Evolutionary conservation across 2,797 vertebrate species (phyloP).

Genomic region (Calcarius lapponicus): DNA sequence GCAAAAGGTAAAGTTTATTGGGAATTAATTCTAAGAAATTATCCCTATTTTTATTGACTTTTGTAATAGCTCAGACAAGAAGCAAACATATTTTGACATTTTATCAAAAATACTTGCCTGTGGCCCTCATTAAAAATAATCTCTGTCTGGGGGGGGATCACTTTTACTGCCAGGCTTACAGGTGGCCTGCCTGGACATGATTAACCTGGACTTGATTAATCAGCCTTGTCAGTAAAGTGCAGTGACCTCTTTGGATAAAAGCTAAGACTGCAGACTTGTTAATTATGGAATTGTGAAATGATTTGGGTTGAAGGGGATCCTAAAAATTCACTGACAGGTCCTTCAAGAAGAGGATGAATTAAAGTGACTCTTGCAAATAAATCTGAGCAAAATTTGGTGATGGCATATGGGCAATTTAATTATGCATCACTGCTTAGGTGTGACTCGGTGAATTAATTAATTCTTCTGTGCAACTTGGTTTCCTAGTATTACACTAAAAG

Average conservation of each 20-base stretch:
- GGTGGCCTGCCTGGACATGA: background rate
- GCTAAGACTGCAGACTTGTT: background rate
- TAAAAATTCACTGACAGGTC: background rate
- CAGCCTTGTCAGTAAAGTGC: background rate
- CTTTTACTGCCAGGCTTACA: background rate
- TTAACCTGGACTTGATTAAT: background rate
- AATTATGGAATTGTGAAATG: background rate
- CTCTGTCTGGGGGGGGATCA: background rate
- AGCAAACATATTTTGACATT: background rate
- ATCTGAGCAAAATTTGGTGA: background rate
- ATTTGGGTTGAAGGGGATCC: background rate
- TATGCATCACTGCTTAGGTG: background rate
- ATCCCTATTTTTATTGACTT: background rate
- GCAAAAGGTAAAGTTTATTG: slow-evolving; percentile 79
- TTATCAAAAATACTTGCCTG: background rate
- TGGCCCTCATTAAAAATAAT: background rate
- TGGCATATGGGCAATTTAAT: background rate
- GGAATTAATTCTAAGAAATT: background rate
- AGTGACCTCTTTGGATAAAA: background rate
- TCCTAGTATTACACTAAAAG: background rate
- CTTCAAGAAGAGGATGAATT: background rate
- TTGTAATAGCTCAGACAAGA: background rate
- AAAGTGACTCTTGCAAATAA: background rate
- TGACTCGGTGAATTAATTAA: background rate
- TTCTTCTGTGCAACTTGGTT: background rate